phyloP scores from a whole-genome alignment of 1,140 invertebrate species.

The Eumeta japonica region DNA sequence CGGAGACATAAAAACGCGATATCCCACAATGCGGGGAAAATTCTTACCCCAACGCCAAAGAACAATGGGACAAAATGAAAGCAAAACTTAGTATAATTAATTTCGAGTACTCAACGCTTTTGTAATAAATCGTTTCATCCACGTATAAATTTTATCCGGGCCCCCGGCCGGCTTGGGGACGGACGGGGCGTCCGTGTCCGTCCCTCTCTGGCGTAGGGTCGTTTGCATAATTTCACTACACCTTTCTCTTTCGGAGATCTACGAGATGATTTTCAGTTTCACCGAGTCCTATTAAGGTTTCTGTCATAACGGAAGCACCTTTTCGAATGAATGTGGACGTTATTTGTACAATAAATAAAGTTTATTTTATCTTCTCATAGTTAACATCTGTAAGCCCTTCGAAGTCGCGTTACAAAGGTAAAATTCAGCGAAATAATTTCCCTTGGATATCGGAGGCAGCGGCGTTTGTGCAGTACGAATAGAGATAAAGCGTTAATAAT shows the following conservation, averaged over 20 bases:
- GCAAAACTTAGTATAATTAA: slow-evolving; percentile 55
- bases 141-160: slow-evolving; percentile 39
- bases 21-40: background rate
- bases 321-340: slow-evolving; percentile 12
- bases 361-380: slow-evolving; percentile 15
- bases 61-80: slow-evolving; percentile 45
- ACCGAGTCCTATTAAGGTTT: slow-evolving; percentile 46
- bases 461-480: too few species aligned
- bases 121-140: slow-evolving; percentile 55
- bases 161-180: slow-evolving; percentile 21
- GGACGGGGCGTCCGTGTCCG: slow-evolving; percentile 13
- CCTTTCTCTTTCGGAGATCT: slow-evolving; percentile 43
- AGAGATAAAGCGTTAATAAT: too few species aligned
- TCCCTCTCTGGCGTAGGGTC: slow-evolving; percentile 21
- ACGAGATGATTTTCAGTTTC: slow-evolving; percentile 52
- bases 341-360: slow-evolving; percentile 14
- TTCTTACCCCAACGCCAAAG: slow-evolving; percentile 1
- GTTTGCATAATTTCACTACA: slow-evolving; percentile 43
- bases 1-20: background rate
- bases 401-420: slow-evolving; percentile 36
- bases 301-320: slow-evolving; percentile 28
- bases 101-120: slow-evolving; percentile 49
- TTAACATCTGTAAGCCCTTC: slow-evolving; percentile 13
- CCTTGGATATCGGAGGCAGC: slow-evolving; percentile 31
- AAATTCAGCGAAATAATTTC: slow-evolving; percentile 50